Evolutionary conservation across 2,113 vertebrate genomes (phyloP), one percentile per base, ranked within the genome.

Genomic region (Platycercus adscitus): DNA sequence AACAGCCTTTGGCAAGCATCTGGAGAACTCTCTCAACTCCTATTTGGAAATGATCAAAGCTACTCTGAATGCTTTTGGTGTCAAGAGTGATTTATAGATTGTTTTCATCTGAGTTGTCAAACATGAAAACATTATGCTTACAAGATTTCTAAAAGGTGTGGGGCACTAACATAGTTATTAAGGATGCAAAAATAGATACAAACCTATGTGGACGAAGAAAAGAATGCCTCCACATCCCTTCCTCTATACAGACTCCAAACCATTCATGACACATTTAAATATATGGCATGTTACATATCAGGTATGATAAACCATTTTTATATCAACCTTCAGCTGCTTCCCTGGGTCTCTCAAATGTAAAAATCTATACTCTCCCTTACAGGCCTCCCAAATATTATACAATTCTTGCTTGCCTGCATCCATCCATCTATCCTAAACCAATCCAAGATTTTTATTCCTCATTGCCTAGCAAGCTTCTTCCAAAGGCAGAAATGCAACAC

Each of bases 21-120:
- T 1, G 0, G 17, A 71, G 10, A 11, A 82, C 10, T 2, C 3
- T 18, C 29, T 55, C 16, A 61, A 13, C 8, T 72, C 6, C 1
- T 33, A 31, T 83, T 72, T 82, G n/a, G 12, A 69, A 43, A 75
- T 16, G 20, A 52, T 41, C 18, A 43, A n/a, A 64, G 37, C 3
- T 56, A 84, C 8, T 68, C 33, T 50, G 39, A 69, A 53, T 31
- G 21, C 2, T 69, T 77, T 65, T 69, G 11, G 16, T 68, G 76
- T 9, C 3, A 55, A 29, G 68, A 25, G 4, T 21, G 26, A 46
- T 44, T 87, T 66, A 52, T 20, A 49, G 2, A 3, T 88, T 71
- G 26, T 31, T 88, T 90, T 79, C 17, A 50, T 60, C 17, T 19
- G 21, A 50, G 25, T 15, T 71, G 9, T 46, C 23, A 85, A 75